phyloP scores from a whole-genome alignment of 2,888 invertebrate genomes.

The Melanophora roralis region DNA sequence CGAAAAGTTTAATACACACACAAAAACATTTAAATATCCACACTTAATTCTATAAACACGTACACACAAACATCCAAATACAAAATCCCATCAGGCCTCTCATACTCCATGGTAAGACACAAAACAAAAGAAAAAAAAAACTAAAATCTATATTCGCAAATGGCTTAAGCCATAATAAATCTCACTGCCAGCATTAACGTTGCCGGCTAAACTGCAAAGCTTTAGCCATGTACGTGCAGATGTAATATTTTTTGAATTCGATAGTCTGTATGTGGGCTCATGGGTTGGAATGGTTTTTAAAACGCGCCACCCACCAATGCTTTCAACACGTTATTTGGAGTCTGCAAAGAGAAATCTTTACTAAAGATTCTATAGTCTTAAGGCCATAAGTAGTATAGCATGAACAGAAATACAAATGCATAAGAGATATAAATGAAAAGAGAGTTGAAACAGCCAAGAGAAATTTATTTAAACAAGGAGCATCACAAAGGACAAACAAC shows the following conservation, averaged over 20 bases:
- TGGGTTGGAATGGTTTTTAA: constrained; percentile 32
- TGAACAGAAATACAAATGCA: neutral
- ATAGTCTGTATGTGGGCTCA: neutral
- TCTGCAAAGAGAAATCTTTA: constrained; percentile 23
- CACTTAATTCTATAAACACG: neutral
- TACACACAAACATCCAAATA: constrained; percentile 56
- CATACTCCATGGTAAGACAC: constrained; percentile 30
- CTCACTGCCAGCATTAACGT: constrained; percentile 58
- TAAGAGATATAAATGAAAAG: neutral
- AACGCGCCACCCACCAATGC: constrained; percentile 34
- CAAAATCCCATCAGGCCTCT: constrained; percentile 25
- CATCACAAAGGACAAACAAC: neutral
- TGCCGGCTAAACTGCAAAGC: constrained; percentile 48
- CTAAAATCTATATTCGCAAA: constrained; percentile 62
- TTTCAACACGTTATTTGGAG: constrained; percentile 48
- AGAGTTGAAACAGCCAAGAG: neutral
- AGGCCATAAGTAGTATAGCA: constrained; percentile 26
- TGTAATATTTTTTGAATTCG: neutral
- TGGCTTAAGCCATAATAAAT: constrained; percentile 63
- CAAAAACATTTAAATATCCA: constrained; percentile 5
- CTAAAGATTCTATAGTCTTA: constrained; percentile 27
- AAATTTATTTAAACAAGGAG: neutral
- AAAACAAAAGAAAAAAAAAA: neutral
- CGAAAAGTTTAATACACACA: constrained; percentile 54
- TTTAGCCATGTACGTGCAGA: constrained; percentile 22